Percentiles rank a stretch among this genome's conserved stretches.
phyloP scores from a whole-genome alignment of 2,888 invertebrate species.

The Andrena dorsata region DNA sequence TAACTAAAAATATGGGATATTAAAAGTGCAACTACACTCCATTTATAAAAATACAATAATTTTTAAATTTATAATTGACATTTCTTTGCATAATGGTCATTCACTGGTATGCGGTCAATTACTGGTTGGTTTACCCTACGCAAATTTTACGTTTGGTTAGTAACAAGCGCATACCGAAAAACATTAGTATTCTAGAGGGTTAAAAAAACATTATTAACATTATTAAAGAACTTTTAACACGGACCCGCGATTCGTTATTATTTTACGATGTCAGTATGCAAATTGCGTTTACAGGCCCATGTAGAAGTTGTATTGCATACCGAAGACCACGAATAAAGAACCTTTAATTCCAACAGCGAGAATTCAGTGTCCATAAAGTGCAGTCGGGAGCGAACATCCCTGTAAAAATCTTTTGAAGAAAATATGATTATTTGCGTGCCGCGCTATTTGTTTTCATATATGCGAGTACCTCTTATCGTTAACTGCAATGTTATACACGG shows the following conservation, averaged over 20 bases:
- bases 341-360: constrained; percentile 12
- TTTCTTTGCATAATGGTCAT: no score
- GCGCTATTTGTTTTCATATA: constrained; percentile 50
- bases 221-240: neutral
- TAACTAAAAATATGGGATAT: no score
- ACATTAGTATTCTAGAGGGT: neutral
- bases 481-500: constrained; percentile 22
- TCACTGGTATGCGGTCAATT: no score
- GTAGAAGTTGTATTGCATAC: neutral
- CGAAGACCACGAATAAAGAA: constrained; percentile 1
- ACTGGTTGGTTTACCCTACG: no score
- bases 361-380: constrained; percentile 19
- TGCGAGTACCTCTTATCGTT: constrained; percentile 41
- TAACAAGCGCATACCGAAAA: neutral
- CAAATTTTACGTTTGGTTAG: no score
- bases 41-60: no score
- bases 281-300: neutral
- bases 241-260: neutral
- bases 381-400: constrained; percentile 11
- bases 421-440: constrained; percentile 36
- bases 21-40: no score
- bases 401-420: constrained; percentile 21
- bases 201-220: neutral
- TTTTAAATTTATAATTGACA: no score
- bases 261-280: neutral